Percentiles rank a stretch among this genome's conserved stretches.
phyloP scores from a whole-genome alignment of 1,140 invertebrate species.

The Macrosteles quadrilineatus region DNA sequence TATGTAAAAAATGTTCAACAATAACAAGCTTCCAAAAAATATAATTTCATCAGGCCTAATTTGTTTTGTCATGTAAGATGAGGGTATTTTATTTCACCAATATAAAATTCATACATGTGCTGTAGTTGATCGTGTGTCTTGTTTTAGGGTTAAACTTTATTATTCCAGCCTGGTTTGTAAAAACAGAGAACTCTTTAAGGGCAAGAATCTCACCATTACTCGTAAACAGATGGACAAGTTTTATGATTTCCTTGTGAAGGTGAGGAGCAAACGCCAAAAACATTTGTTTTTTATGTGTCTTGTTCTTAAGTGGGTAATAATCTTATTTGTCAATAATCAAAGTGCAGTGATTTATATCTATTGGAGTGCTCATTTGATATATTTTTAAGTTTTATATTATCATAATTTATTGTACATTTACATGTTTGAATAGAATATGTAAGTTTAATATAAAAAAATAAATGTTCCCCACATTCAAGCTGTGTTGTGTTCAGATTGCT shows the following conservation, averaged over 20 bases:
- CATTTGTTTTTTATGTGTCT: too few species aligned
- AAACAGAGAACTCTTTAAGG: background rate
- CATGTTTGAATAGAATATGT: background rate
- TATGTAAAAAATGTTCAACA: too few species aligned
- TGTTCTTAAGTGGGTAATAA: background rate
- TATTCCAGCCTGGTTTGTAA: background rate
- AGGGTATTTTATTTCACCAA: too few species aligned
- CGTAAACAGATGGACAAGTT: background rate
- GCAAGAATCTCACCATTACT: background rate
- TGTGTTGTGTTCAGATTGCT: too few species aligned
- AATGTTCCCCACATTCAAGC: too few species aligned
- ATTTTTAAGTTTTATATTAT: background rate
- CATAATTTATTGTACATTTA: background rate
- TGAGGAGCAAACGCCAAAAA: too few species aligned
- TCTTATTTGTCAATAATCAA: background rate
- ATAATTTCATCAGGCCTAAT: too few species aligned
- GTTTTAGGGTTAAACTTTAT: background rate
- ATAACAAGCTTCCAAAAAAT: too few species aligned
- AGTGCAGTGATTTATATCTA: background rate
- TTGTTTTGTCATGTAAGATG: too few species aligned
- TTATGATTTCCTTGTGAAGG: constrained; percentile 3
- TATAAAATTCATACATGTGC: too few species aligned
- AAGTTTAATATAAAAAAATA: too few species aligned
- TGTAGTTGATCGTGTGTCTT: too few species aligned
- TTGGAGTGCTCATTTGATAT: background rate